Base-by-base conservation (phyloP, 2,113 vertebrate species). In the Callospermophilus lateralis region DNA sequence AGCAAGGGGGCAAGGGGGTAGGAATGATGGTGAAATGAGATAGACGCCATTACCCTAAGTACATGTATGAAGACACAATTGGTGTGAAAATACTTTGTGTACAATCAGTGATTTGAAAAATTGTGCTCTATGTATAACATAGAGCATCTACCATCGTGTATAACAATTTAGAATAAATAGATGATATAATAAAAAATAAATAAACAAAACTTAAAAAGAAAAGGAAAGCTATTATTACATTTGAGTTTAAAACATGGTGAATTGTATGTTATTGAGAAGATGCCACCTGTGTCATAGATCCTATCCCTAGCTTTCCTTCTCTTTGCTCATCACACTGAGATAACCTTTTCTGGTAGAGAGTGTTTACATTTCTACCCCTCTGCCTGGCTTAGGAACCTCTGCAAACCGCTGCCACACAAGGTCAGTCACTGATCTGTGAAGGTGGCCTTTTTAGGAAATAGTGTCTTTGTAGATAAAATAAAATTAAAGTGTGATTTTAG, bases 381-480 rank as follows among this genome's bases (percentile, higher is more conserved):
- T 96, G 84, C 73, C 76, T 94, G 89, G 87, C 39, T 87, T 20
- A 65, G 89, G 80, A 61, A 95, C 74, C 20, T 96, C 86, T 90
- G 68, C 93, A 97, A 97, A 96, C 84, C 97, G 76, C 94, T 97
- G 73, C 84, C 97, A 90, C 78, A 94, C 34, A 22, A 28, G 95
- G 58, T 97, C 89, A 96, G 77, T 73, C 78, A 30, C 17, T 24
- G 53, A 26, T 24, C 22, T 84, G n/a, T 67, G 42, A 53, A 39
- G 45, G n/a, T 84, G 61, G 39, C 26, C 32, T 74, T 65, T 67
- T 65, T 51, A 67, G 51, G 9, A 90, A 93, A 77, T 8, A 24
- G 32, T 19, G 6, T 19, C 26, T 68, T 83, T 16, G 4, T 16
- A 94, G 37, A 7, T 55, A 10, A 15, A 77, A 8, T 68, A 53